Conservation (phyloP, 2,113 vertebrate species). For the Cathartes aura region DNA sequence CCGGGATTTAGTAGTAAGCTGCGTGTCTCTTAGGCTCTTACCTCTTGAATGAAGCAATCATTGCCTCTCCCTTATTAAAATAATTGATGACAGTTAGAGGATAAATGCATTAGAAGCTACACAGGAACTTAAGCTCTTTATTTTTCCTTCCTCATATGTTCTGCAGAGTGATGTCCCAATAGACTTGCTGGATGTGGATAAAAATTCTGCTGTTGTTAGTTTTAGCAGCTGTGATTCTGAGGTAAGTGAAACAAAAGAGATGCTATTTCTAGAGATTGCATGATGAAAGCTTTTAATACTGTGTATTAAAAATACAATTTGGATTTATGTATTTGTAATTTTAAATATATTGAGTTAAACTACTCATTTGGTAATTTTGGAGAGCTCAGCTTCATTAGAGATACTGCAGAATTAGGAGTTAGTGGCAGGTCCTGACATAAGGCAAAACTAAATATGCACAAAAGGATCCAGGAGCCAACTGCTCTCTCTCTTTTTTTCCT, state of each 20-base stretch:
- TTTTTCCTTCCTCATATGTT: neutral
- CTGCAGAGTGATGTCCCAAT: constrained; percentile 94
- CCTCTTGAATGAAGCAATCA: neutral
- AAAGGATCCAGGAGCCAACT: neutral
- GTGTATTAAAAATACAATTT: neutral
- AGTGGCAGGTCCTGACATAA: neutral
- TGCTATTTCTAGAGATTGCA: neutral
- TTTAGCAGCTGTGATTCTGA: constrained; percentile 96
- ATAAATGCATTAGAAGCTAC: neutral
- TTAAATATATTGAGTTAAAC: neutral
- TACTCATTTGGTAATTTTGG: neutral
- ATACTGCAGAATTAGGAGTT: neutral
- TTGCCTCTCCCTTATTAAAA: neutral
- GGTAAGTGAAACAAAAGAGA: constrained; percentile 76
- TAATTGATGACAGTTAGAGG: neutral
- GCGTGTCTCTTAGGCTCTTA: neutral
- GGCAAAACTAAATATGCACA: neutral
- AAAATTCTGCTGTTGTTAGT: constrained; percentile 97
- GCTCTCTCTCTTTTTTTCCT: neutral
- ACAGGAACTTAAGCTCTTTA: neutral
- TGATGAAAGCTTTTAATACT: neutral
- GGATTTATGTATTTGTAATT: neutral
- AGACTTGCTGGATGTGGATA: constrained; percentile 95
- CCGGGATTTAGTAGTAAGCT: neutral
- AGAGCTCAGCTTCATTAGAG: neutral